A percentile compares a stretch with the other conserved stretches of the same genome.
Conservation (phyloP, 2,888 invertebrate genomes). For the Hemicrepidius hirtus region DNA sequence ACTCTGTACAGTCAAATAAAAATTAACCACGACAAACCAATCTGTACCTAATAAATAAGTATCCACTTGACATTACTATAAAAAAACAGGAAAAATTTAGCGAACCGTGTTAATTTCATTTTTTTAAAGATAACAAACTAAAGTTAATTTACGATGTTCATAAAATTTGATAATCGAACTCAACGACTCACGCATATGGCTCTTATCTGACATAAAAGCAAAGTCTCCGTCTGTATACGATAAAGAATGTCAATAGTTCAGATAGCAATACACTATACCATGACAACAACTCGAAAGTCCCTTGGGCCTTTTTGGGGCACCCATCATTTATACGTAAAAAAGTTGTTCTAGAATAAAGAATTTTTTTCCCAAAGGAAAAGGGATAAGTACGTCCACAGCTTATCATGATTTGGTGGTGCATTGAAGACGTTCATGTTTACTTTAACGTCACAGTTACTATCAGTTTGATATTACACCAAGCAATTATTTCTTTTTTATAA, state of each 20-base stretch:
- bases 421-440: too few relatives aligned
- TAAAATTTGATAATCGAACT: conserved; percentile 1
- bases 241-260: conserved; percentile 67
- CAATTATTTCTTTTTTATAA: too few relatives aligned
- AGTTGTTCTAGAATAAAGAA: too few relatives aligned
- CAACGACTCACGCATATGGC: conserved; percentile 12
- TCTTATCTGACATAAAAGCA: conserved; percentile 41
- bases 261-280: conserved; percentile 53
- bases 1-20: too few relatives aligned
- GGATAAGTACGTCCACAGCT: too few relatives aligned
- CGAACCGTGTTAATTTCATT: not conserved
- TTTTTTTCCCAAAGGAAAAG: too few relatives aligned
- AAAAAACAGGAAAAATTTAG: not conserved
- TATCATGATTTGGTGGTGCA: too few relatives aligned
- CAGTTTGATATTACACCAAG: too few relatives aligned
- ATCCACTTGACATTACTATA: too few relatives aligned
- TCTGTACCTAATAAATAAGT: too few relatives aligned
- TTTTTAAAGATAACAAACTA: not conserved
- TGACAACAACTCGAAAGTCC: conserved; percentile 25
- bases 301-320: not conserved
- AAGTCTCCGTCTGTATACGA: conserved; percentile 40
- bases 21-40: too few relatives aligned
- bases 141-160: not conserved
- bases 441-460: too few relatives aligned
- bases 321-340: not conserved